Evolutionary conservation across 2,888 invertebrate species (phyloP).

Genomic region (Sturmia bella): DNA sequence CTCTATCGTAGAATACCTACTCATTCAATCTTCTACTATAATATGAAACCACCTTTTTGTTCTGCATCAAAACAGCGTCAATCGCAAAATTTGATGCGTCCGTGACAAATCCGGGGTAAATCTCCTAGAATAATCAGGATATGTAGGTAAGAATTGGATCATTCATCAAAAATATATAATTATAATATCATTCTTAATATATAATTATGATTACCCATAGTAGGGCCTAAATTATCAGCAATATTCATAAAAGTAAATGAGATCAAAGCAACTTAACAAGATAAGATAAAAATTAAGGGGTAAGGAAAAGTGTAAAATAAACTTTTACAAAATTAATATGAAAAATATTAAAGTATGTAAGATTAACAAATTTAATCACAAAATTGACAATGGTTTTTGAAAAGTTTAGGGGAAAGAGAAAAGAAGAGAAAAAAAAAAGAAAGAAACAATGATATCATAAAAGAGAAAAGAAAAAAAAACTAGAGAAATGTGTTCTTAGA

Average conservation of each 20-base stretch:
- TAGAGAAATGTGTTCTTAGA: too few species aligned
- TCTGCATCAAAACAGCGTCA: too few species aligned
- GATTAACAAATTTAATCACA: too few species aligned
- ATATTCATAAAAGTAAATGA: background rate
- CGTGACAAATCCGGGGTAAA: slow-evolving; percentile 50
- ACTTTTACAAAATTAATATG: background rate
- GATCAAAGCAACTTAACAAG: background rate
- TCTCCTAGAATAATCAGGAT: slow-evolving; percentile 43
- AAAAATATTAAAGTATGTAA: background rate
- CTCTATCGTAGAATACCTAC: slow-evolving; percentile 25
- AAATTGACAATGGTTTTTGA: too few species aligned
- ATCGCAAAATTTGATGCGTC: slow-evolving; percentile 43
- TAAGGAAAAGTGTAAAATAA: background rate
- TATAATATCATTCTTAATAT: slow-evolving; percentile 13
- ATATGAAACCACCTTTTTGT: slow-evolving; percentile 33
- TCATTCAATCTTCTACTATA: slow-evolving; percentile 61
- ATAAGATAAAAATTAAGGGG: background rate
- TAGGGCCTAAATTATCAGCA: slow-evolving; percentile 5
- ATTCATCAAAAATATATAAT: slow-evolving; percentile 4
- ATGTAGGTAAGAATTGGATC: slow-evolving; percentile 42
- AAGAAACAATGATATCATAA: too few species aligned
- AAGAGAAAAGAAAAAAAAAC: too few species aligned
- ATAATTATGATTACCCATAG: slow-evolving; percentile 10
- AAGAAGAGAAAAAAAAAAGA: too few species aligned
- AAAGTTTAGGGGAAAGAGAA: too few species aligned